Percentiles rank a stretch among this genome's conserved stretches.
Evolutionary conservation across 2,888 invertebrate species (phyloP).

Genomic region (Brachylomia viminalis): DNA sequence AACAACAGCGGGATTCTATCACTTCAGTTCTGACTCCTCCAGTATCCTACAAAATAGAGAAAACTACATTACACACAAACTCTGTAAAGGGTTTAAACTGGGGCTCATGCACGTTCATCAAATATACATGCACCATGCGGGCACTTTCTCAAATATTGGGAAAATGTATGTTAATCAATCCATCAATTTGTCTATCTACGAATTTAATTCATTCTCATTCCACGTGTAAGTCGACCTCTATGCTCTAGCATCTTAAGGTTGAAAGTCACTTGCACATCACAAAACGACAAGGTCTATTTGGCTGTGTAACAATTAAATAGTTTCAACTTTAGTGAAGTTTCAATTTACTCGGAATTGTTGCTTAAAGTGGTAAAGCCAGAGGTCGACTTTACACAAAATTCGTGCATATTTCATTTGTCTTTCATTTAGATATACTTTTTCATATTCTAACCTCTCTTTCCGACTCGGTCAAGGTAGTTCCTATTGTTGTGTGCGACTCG

Average conservation of each 20-base stretch:
- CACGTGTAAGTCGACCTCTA: slow-evolving; percentile 6
- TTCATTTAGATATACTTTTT: slow-evolving; percentile 7
- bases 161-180: slow-evolving; percentile 26
- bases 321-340: neutral
- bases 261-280: neutral
- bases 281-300: neutral
- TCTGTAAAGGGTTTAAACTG: neutral
- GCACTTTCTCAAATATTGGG: slow-evolving; percentile 6
- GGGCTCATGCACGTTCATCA: slow-evolving; percentile 29
- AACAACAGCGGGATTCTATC: slow-evolving; percentile 44
- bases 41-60: slow-evolving; percentile 66
- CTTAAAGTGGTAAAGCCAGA: neutral
- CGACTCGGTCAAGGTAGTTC: slow-evolving; percentile 80
- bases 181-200: slow-evolving; percentile 15
- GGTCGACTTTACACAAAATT: slow-evolving; percentile 16
- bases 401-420: slow-evolving; percentile 40
- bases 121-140: slow-evolving; percentile 48
- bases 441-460: slow-evolving; percentile 83
- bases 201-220: slow-evolving; percentile 14
- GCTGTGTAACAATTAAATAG: neutral
- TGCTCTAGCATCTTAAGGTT: neutral
- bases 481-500: slow-evolving; percentile 81
- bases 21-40: slow-evolving; percentile 69
- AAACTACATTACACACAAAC: slow-evolving; percentile 34
- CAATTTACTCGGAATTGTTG: neutral